A percentile compares a stretch with the other conserved stretches of the same genome.
phyloP scores from a whole-genome alignment of 2,113 vertebrate species.

The Podilymbus podiceps region DNA sequence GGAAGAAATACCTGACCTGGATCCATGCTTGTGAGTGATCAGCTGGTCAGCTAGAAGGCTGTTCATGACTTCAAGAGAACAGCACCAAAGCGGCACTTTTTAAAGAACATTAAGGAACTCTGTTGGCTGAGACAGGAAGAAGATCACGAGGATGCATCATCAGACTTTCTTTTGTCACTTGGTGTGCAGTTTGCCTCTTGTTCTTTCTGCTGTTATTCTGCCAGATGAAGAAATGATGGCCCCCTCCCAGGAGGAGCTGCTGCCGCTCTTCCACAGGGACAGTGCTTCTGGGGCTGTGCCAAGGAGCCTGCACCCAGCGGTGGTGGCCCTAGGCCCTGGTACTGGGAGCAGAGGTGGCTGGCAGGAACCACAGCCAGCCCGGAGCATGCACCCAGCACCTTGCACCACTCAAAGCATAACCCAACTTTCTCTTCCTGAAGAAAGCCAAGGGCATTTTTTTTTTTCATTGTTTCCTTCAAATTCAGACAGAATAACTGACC shows the following conservation, averaged over 20 bases:
- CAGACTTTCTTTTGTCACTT: neutral
- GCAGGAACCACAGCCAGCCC: neutral
- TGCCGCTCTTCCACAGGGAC: fast-evolving
- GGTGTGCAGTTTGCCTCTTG: neutral
- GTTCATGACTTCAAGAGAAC: neutral
- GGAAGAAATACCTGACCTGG: neutral
- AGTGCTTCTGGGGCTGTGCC: fast-evolving
- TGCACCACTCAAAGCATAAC: neutral
- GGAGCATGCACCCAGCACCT: neutral
- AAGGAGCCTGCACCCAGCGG: neutral
- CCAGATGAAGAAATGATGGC: neutral
- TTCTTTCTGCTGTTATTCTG: neutral
- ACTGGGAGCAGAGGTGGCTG: neutral
- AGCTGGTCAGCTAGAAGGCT: neutral
- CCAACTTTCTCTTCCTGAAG: neutral
- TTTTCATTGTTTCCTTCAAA: neutral
- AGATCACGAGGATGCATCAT: neutral
- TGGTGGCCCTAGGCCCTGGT: fast-evolving
- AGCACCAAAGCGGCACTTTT: neutral
- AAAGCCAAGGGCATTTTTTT: neutral
- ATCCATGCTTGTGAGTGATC: fast-evolving
- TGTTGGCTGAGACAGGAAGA: neutral
- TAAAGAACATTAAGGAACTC: neutral
- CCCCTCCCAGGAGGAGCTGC: neutral
- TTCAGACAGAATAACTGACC: neutral